A percentile compares a stretch with the other conserved stretches of the same genome.
Conservation (phyloP, 2,888 invertebrate genomes). For the Drosophila colorata region DNA sequence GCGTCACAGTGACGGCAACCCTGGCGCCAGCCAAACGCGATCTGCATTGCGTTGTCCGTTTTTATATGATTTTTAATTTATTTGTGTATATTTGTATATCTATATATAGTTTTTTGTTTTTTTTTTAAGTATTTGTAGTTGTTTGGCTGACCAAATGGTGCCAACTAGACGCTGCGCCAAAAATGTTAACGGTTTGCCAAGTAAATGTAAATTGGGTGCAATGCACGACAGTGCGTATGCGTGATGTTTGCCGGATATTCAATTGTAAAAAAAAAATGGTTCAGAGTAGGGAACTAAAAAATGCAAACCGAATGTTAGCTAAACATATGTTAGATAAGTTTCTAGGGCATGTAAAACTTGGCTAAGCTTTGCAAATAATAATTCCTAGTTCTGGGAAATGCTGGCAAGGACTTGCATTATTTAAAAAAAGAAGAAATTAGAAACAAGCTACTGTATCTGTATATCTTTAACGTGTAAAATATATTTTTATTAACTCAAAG, state of each 20-base stretch:
- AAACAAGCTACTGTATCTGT: no score
- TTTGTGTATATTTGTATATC: slow-evolving; percentile 46
- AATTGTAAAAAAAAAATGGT: slow-evolving; percentile 6
- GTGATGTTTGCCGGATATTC: slow-evolving; percentile 46
- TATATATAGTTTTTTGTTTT: slow-evolving; percentile 13
- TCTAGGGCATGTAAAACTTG: slow-evolving; percentile 18
- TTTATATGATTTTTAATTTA: slow-evolving; percentile 78
- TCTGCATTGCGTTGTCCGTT: slow-evolving; percentile 70
- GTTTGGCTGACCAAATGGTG: slow-evolving; percentile 72
- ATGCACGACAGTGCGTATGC: slow-evolving; percentile 65
- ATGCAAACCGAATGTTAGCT: background rate
- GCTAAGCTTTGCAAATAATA: slow-evolving; percentile 3
- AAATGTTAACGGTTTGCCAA: slow-evolving; percentile 69
- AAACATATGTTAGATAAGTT: background rate
- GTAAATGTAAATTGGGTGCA: slow-evolving; percentile 62
- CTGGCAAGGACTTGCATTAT: no score
- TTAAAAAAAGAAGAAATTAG: no score
- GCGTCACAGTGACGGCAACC: slow-evolving; percentile 60
- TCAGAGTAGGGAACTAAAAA: background rate
- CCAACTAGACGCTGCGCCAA: slow-evolving; percentile 72
- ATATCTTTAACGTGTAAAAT: no score
- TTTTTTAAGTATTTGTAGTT: slow-evolving; percentile 9
- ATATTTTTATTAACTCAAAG: background rate
- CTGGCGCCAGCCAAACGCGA: slow-evolving; percentile 66
- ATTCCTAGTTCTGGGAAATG: background rate